Conservation (phyloP, 2,113 vertebrate species). For the Thinocorus orbignyianus region DNA sequence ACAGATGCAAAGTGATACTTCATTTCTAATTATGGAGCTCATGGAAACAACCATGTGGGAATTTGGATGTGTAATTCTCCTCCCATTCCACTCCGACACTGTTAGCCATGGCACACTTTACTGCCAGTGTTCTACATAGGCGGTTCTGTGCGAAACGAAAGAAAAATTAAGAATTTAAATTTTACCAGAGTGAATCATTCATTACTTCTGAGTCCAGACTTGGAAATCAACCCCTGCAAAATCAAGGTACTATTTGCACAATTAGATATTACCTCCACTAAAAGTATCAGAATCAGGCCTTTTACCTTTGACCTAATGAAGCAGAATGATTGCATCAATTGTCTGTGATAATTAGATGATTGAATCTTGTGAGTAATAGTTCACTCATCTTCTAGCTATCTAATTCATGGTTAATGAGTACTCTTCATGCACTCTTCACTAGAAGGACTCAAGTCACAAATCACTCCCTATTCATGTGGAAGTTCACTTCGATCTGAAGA, state of each 20-base stretch:
- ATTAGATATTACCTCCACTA: neutral
- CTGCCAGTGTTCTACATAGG: neutral
- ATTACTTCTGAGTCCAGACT: neutral
- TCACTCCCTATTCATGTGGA: neutral
- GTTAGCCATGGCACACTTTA: neutral
- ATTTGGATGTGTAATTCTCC: neutral
- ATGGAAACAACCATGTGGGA: neutral
- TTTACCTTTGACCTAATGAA: neutral
- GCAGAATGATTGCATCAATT: neutral
- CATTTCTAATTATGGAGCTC: neutral
- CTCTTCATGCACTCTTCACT: neutral
- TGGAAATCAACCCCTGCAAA: neutral
- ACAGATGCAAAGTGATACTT: neutral
- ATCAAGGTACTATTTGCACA: neutral
- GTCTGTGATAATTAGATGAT: neutral
- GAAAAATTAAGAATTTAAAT: neutral
- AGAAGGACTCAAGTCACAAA: neutral
- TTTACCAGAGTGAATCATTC: neutral
- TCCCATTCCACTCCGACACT: neutral
- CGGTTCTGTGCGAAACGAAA: neutral
- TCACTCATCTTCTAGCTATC: neutral
- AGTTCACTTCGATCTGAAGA: neutral
- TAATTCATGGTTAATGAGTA: neutral
- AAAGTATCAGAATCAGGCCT: neutral
- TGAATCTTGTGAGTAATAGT: neutral